Base-by-base conservation (phyloP, 2,113 vertebrate genomes). In the Hyperopisus bebe region DNA sequence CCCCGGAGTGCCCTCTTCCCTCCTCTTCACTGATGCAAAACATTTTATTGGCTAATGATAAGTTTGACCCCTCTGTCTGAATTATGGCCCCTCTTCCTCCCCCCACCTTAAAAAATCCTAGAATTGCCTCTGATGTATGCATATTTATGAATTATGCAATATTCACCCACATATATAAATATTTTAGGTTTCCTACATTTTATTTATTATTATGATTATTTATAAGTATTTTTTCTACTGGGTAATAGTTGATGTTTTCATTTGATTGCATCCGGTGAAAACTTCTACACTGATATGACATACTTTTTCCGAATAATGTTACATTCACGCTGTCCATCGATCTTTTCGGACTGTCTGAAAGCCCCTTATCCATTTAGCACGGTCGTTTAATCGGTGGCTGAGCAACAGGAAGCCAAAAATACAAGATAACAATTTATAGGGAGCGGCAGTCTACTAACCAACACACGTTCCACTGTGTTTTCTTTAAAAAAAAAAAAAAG, bases 391-490 rank as follows among this genome's bases (percentile, higher is more conserved):
- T 84, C 82, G 4, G 44, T 24, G 82, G 82, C 3, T 84, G 19
- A n/a, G 19, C 92, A 92, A 90, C 90, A 94, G 82, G 44, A 84
- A 90, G 94, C 93, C 93, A 94, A 92, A 93, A 93, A 93, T 93
- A 93, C 92, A 84, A 88, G 91, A 51, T 91, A 90, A 93, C 89
- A 90, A 13, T 84, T 84, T 47, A 47, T 47, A 46, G 6, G 17
- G 17, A 47, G 19, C 44, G 0, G 82, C 82, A 11, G 6, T 47
- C 44, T 42, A 39, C 74, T 44, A 84, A 47, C 74, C 82, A 84
- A n/a, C 21, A 24, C 82, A 24, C 19, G 44, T 84, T 84, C 9
- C 42, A 84, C 44, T 84, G 19, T 91, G 44, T 93, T 89, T 90
- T 89, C 87, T 90, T 93, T 92, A 90, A 90, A 31, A 90, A 89